Conservation (phyloP, 23 tunicate species). For the Trididemnum nubilum region DNA sequence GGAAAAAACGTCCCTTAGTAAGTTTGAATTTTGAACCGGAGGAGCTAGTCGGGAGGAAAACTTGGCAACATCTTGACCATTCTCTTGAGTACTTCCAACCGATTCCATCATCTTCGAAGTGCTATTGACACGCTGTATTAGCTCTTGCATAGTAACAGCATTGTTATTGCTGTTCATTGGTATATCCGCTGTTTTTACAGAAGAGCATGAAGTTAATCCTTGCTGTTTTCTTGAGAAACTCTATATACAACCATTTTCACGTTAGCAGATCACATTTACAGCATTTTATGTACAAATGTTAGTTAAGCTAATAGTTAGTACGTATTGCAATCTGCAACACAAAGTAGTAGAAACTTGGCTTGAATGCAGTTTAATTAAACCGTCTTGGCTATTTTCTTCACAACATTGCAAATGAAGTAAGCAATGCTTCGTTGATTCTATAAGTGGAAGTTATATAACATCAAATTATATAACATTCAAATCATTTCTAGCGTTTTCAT, state of each 20-base stretch:
- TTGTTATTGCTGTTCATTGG: slow-evolving; percentile 23
- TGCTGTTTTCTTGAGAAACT: neutral
- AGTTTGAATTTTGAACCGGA: neutral
- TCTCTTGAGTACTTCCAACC: neutral
- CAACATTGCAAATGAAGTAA: no score
- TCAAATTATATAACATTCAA: no score
- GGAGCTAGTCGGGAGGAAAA: neutral
- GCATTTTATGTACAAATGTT: neutral
- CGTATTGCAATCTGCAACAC: neutral
- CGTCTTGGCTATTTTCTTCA: no score
- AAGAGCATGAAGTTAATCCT: neutral
- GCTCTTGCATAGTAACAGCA: slow-evolving; percentile 17
- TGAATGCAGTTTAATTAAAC: no score
- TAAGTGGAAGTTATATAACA: no score
- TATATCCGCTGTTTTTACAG: neutral
- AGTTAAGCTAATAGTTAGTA: neutral
- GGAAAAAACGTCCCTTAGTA: neutral
- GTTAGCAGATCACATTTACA: neutral
- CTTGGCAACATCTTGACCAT: neutral
- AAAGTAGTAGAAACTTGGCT: no score
- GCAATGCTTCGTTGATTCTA: no score
- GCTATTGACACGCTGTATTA: neutral
- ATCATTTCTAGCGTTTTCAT: no score
- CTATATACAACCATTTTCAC: neutral
- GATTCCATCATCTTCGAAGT: neutral